Base-by-base conservation (phyloP, 2,797 vertebrate genomes). In the Poeciliopsis paucimaculata region DNA sequence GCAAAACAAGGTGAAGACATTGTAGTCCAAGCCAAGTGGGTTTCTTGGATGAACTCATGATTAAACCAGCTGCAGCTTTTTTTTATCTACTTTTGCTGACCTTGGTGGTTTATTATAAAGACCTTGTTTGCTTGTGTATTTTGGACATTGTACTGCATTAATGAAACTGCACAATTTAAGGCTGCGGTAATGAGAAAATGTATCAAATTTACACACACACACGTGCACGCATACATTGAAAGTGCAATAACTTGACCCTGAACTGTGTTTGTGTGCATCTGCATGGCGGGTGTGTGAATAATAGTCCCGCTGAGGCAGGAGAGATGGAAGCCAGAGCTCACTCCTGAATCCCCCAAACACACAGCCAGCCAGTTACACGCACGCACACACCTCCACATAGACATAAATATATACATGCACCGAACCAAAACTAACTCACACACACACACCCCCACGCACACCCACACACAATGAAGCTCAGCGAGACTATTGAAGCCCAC, bases 401-500 rank as follows among this genome's bases (percentile, higher is more conserved):
- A 73, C 68, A 72, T n/a, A 72, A 47, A 51, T 31, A 36, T 49
- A 12, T 51, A 73, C 72, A 41, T 49, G 72, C 47, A 45, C 71
- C 7, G 2, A 49, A 45, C 77, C 0, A 18, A 85, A 73, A 70
- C 28, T 16, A 72, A 9, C 41, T 43, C 53, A 57, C 72, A 81
- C 84, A 82, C 82, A 85, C 77, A 26, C 64, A 70, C 64, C 82
- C 83, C 84, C 77, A 26, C 55, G 64, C 64, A 82, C 83, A 84
- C 72, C 78, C 84, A 81, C 82, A 87, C 78, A 85, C 55, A 66
- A 68, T 64, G 76, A 45, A 43, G 86, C 96, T 97, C 97, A 97
- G 96, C 96, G 94, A 94, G 93, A 96, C 95, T 96, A 95, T 96
- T 97, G 95, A 97, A 77, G 76, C 83, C 51, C 83, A 76, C 86